Evolutionary conservation across 2,888 invertebrate genomes (phyloP).

Genomic region (Apamea crenata): DNA sequence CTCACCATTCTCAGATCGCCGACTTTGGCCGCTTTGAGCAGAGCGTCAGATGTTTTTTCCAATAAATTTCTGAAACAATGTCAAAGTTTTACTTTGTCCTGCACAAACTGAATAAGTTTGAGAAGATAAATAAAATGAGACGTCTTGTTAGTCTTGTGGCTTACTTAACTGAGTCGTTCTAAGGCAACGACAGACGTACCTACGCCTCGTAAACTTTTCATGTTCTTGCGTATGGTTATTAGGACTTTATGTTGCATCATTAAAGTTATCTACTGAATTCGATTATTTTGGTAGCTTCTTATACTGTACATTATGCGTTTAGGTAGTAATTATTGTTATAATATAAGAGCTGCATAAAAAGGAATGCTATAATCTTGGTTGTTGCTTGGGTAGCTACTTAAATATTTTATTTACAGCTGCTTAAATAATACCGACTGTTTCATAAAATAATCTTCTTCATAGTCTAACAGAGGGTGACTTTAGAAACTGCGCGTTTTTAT

Average conservation of each 20-base stretch:
- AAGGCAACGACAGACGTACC: slow-evolving; percentile 14
- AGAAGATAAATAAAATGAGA: slow-evolving; percentile 58
- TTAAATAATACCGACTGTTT: slow-evolving; percentile 36
- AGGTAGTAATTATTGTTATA: background rate
- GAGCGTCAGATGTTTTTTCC: slow-evolving; percentile 95
- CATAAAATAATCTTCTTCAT: slow-evolving; percentile 21
- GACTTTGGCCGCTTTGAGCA: slow-evolving; percentile 95
- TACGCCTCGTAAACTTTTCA: slow-evolving; percentile 22
- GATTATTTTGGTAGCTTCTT: background rate
- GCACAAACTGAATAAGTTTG: slow-evolving; percentile 46
- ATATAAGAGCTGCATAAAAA: slow-evolving; percentile 1
- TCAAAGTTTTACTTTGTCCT: slow-evolving; percentile 61
- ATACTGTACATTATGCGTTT: background rate
- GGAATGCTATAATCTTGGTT: background rate
- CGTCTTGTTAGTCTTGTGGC: slow-evolving; percentile 38
- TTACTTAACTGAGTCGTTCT: slow-evolving; percentile 35
- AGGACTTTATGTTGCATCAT: slow-evolving; percentile 10
- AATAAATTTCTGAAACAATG: slow-evolving; percentile 93
- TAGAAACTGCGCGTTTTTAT: background rate
- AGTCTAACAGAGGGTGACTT: background rate
- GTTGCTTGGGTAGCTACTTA: background rate
- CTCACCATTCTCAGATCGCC: slow-evolving; percentile 95
- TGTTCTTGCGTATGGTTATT: slow-evolving; percentile 10
- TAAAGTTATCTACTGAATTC: slow-evolving; percentile 6
- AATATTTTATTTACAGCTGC: slow-evolving; percentile 2